Conservation (phyloP, 1,140 invertebrate species). For the Drosophila elegans region DNA sequence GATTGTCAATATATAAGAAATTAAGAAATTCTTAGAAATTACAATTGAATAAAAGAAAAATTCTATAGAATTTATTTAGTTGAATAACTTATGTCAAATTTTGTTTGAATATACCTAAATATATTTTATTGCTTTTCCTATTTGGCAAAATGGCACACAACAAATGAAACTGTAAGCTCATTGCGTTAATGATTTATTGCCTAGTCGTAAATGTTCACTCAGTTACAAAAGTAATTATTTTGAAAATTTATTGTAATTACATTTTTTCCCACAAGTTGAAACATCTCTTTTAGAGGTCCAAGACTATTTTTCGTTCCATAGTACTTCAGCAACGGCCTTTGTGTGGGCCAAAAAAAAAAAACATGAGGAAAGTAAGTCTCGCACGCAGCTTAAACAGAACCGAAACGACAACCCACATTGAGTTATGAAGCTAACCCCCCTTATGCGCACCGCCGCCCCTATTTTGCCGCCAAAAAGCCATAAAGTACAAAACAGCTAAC, state of each 20-base stretch:
- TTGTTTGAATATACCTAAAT: neutral
- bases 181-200: constrained; percentile 24
- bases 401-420: constrained; percentile 61
- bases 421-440: constrained; percentile 69
- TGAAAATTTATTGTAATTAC: constrained; percentile 18
- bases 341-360: constrained; percentile 48
- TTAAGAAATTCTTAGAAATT: too few species aligned
- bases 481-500: constrained; percentile 78
- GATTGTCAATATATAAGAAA: too few species aligned
- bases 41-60: neutral
- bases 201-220: constrained; percentile 18
- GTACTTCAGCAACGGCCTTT: constrained; percentile 67
- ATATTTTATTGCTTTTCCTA: neutral
- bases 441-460: constrained; percentile 16
- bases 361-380: constrained; percentile 53
- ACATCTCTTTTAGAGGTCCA: neutral
- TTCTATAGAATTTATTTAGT: too few species aligned
- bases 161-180: constrained; percentile 1
- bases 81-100: neutral
- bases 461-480: constrained; percentile 53
- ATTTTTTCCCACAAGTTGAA: constrained; percentile 15
- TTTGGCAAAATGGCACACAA: neutral
- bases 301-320: constrained; percentile 33
- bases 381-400: constrained; percentile 64
- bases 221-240: neutral